A percentile compares a stretch with the other conserved stretches of the same genome.
Conservation (phyloP, 1,140 invertebrate species). For the Brachionus koreanus region DNA sequence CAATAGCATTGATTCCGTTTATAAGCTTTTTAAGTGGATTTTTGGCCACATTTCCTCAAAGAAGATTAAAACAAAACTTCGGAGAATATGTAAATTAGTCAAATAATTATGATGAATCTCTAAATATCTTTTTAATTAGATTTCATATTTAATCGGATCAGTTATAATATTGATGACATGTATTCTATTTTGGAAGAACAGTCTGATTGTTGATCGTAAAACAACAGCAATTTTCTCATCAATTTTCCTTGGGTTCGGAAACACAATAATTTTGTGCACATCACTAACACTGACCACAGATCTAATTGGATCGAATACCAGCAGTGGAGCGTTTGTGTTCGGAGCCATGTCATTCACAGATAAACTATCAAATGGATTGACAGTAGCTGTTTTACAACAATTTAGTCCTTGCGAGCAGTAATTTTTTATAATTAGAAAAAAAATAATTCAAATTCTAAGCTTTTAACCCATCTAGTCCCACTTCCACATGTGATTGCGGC, state of each 20-base stretch:
- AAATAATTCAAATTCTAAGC: neutral
- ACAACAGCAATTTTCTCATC: conserved; percentile 60
- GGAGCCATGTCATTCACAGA: conserved; percentile 93
- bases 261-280: conserved; percentile 79
- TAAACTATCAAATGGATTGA: conserved; percentile 80
- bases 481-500: neutral
- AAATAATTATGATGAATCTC: neutral
- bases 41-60: conserved; percentile 69
- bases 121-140: neutral
- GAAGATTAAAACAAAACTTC: conserved; percentile 65
- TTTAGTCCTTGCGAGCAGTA: conserved; percentile 57
- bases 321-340: conserved; percentile 84
- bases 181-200: conserved; percentile 1
- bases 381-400: conserved; percentile 75
- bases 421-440: neutral
- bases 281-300: conserved; percentile 83
- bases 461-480: neutral
- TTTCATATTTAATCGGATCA: conserved; percentile 13
- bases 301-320: conserved; percentile 76
- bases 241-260: conserved; percentile 72
- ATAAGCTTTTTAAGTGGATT: conserved; percentile 81
- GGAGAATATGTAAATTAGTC: conserved; percentile 65
- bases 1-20: conserved; percentile 74
- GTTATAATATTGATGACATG: neutral
- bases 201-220: conserved; percentile 67